phyloP scores from a whole-genome alignment of 1,140 invertebrate species.

The Papilio aristodemus region DNA sequence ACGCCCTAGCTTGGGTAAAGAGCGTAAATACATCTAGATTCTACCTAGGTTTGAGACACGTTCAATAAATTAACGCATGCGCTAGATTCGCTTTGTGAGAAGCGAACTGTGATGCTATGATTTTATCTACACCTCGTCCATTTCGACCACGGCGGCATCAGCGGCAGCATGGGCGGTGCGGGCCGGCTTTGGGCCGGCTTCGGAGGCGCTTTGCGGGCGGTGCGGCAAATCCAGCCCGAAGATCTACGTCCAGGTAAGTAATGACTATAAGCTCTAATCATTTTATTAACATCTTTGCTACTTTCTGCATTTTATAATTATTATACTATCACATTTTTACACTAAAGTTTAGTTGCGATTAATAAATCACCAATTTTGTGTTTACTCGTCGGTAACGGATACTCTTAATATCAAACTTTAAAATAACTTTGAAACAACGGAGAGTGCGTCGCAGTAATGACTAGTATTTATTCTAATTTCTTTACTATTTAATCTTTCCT shows the following conservation, averaged over 20 bases:
- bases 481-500: too few species aligned
- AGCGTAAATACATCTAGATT: neutral
- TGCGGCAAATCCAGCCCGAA: neutral
- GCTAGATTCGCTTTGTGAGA: too few species aligned
- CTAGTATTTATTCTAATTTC: too few species aligned
- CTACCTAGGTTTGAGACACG: neutral
- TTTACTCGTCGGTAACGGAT: too few species aligned
- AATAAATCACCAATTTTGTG: too few species aligned
- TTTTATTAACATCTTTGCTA: too few species aligned
- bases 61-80: slow-evolving; percentile 17
- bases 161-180: neutral
- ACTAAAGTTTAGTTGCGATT: too few species aligned
- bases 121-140: neutral
- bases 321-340: too few species aligned
- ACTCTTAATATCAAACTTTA: too few species aligned
- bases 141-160: neutral
- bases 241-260: neutral
- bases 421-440: too few species aligned
- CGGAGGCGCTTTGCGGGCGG: neutral
- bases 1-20: neutral
- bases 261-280: neutral
- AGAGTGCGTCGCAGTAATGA: too few species aligned
- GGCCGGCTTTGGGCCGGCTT: neutral
- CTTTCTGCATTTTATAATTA: too few species aligned
- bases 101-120: neutral